Percentiles rank a stretch among this genome's conserved stretches.
phyloP scores from a whole-genome alignment of 2,113 vertebrate genomes.

The Bucco capensis region DNA sequence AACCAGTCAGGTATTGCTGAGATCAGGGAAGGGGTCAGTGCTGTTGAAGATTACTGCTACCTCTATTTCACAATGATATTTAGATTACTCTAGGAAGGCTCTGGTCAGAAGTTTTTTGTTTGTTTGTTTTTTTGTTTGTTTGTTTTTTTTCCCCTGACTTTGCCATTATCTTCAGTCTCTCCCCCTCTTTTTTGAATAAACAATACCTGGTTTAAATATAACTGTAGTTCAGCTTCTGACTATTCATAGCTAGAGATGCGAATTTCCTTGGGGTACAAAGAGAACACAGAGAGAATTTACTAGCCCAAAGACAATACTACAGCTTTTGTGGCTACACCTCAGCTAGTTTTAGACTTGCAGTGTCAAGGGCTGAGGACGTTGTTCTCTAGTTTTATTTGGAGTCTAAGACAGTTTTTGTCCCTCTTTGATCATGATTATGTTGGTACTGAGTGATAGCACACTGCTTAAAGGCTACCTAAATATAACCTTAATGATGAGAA shows the following conservation, averaged over 20 bases:
- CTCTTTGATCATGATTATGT: neutral
- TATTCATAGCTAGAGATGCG: neutral
- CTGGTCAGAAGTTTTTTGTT: too few species aligned
- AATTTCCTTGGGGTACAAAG: neutral
- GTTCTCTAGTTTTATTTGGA: neutral
- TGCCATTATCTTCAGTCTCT: neutral
- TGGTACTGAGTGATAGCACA: neutral
- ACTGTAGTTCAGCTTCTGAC: neutral
- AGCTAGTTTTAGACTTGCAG: neutral
- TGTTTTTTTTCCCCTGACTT: slow-evolving; percentile 26
- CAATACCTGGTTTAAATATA: neutral
- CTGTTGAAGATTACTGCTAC: neutral
- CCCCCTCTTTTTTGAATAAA: neutral
- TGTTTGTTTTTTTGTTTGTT: slow-evolving; percentile 7
- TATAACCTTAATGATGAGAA: neutral
- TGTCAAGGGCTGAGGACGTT: neutral
- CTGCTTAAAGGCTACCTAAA: neutral
- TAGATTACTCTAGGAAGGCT: neutral
- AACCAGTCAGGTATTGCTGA: neutral
- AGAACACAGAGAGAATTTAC: neutral
- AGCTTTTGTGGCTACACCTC: neutral
- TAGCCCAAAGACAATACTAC: neutral
- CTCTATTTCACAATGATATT: neutral
- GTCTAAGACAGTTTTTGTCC: neutral
- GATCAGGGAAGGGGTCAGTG: neutral